Base-by-base conservation (phyloP, 2,888 invertebrate genomes). In the Spodoptera littoralis region DNA sequence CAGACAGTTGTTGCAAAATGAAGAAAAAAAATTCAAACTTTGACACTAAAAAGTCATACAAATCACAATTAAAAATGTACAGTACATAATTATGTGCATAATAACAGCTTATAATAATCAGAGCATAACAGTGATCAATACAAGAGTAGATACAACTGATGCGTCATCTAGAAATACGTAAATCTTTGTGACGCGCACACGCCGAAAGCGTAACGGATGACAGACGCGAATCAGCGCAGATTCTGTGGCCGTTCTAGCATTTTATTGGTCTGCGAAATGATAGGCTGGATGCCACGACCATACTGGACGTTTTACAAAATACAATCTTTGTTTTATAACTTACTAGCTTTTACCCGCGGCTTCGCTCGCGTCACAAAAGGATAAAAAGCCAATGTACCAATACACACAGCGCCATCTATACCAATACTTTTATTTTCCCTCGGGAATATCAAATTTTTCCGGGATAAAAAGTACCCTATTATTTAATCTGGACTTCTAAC, bases 141-240 rank as follows among this genome's bases (percentile, higher is more conserved):
- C 13, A 36, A 36, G 36, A 36, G 36, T 36, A 36, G 2, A 8
- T 27, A 50, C 61, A 22, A 1, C 44, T 53, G n/a, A 42, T 41
- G 49, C 44, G n/a, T 48, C 42, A 70, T 70, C 58, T 30, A 56
- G 60, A 50, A 65, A 51, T 51, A 51, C 59, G 45, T 67, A 66
- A 70, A 66, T 73, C 65, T 62, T 51, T 4, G 71, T 67, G n/a
- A 49, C 27, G 58, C 58, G 70, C 79, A 81, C 76, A 74, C 74
- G 76, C 54, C 46, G 86, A 86, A 87, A 87, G 86, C 86, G 87
- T 79, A 82, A 86, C 87, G 83, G 76, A 85, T 81, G 69, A 59
- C 53, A 69, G 62, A 50, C 65, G 58, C 44, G 30, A 46, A 61
- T 50, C 36, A 53, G 47, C 43, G 22, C 61, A 27, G 55, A 67